A percentile compares a stretch with the other conserved stretches of the same genome.
Conservation (phyloP, 2,113 vertebrate genomes). For the Paedocypris sp. region DNA sequence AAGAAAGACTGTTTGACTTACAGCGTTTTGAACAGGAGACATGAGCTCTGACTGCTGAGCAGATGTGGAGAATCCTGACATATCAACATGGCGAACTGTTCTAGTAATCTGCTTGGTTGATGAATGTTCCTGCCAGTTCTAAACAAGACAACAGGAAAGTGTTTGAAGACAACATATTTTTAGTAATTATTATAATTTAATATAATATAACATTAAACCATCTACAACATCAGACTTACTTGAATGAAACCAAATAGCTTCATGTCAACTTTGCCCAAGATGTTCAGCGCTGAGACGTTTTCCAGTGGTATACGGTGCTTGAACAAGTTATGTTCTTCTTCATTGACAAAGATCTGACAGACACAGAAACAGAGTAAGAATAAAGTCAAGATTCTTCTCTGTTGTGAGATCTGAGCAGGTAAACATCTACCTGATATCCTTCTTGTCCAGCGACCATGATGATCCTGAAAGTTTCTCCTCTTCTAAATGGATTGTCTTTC, state of each 20-base stretch:
- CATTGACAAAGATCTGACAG: conserved; percentile 18
- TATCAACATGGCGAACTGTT: too few species aligned
- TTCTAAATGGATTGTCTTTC: conserved; percentile 5
- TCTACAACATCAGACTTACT: neutral
- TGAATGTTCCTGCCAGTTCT: too few species aligned
- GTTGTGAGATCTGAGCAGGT: neutral
- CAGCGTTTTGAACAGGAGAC: neutral
- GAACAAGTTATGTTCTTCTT: neutral
- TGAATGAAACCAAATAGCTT: neutral
- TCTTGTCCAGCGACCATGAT: neutral
- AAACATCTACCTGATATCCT: conserved; percentile 16
- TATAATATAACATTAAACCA: neutral
- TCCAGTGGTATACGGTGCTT: conserved; percentile 15
- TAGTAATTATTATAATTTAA: neutral
- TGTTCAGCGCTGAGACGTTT: neutral
- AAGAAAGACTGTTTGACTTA: neutral
- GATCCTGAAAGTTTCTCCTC: neutral
- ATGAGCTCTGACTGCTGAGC: neutral
- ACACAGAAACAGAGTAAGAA: neutral
- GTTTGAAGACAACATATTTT: too few species aligned
- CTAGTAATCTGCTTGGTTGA: too few species aligned
- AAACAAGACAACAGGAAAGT: too few species aligned
- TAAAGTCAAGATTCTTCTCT: neutral
- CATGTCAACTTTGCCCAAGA: neutral
- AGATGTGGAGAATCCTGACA: too few species aligned